Evolutionary conservation across 2,888 invertebrate species (phyloP), one percentile per base, ranked within the genome.

Genomic region (Germaria angustata): DNA sequence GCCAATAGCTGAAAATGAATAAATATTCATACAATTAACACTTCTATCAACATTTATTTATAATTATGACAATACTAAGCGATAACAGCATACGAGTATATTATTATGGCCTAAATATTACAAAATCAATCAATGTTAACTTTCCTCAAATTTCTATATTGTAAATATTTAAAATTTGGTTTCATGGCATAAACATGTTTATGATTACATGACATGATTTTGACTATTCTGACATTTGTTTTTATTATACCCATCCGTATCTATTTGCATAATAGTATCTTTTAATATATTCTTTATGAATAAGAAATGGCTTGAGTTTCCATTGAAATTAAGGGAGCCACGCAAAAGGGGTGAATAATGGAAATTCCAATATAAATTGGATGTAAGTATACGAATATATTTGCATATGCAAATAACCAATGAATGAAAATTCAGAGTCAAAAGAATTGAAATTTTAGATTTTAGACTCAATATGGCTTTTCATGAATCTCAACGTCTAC

Each of bases 201-300:
- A 55, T 44, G 69, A n/a, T 44, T 13, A 55, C 22, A 32, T 32
- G 53, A 22, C 69, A 69, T 11, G 44, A 69, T 55, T 55, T n/a
- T 5, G 55, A n/a, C 22, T 44, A 69, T 32, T 44, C 44, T 44
- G 44, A 32, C 7, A 44, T 44, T 57, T 32, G 44, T 32, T 44
- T 63, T 69, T 22, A 69, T 57, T 69, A 44, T 20, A 53, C 13
- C n/a, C 32, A 6, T n/a, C n/a, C 28, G 53, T n/a, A 28, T 5
- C 44, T 4, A 44, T 69, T 69, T 32, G 32, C 41, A 55, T 69
- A 69, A 55, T 41, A 28, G 17, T 20, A 24, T 39, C 22, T 61
- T 24, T 39, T 61, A 32, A 34, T 22, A 34, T 15, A 1, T 15
- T 49, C 4, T n/a, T 22, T 34, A 63, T 28, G 17, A 32, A 34